Base-by-base conservation (phyloP, 2,888 invertebrate genomes). In the Xanthia togata region DNA sequence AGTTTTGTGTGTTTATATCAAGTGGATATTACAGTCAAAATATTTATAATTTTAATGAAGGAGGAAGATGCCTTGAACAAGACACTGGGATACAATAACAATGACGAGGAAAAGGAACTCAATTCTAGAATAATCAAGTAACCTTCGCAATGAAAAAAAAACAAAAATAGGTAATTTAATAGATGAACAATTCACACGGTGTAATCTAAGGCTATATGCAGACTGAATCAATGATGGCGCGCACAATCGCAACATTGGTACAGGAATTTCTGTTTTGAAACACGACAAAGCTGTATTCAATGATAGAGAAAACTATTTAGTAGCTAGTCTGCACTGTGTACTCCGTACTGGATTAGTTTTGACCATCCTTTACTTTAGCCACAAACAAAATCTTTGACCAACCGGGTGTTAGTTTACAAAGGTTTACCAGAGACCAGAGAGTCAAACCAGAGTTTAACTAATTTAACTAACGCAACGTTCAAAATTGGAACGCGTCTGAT, bases 401-500 rank as follows among this genome's bases (percentile, higher is more conserved):
- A 80, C 12, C 60, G 41, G 55, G 83, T 79, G 76, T 84, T 73
- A 47, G 47, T 26, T 84, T 84, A 84, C 84, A 84, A 82, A 84
- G 57, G 44, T 64, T 82, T 81, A 81, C 73, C 69, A n/a, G n/a
- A 73, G 77, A 78, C 55, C 70, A 76, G 70, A 81, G 73, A n/a
- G n/a, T n/a, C 69, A 73, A 78, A 78, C 55, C 70, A 76, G 70
- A 81, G 73, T 82, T 73, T 23, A 73, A 82, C 80, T 79, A 81
- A 82, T 83, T 78, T 73, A 74, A 81, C 82, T 70, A 59, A 77
- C 53, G 41, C 83, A 84, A 85, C 88, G 84, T 78, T 87, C 86
- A 79, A 82, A 92, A 90, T 86, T 90, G 83, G 91, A 85, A 86
- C 90, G 85, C 88, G 88, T 85, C 89, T 94, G 89, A 89, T 86